Evolutionary conservation across 1,140 invertebrate genomes (phyloP), one percentile per base, ranked within the genome.

Genomic region (Bombyx mandarina): DNA sequence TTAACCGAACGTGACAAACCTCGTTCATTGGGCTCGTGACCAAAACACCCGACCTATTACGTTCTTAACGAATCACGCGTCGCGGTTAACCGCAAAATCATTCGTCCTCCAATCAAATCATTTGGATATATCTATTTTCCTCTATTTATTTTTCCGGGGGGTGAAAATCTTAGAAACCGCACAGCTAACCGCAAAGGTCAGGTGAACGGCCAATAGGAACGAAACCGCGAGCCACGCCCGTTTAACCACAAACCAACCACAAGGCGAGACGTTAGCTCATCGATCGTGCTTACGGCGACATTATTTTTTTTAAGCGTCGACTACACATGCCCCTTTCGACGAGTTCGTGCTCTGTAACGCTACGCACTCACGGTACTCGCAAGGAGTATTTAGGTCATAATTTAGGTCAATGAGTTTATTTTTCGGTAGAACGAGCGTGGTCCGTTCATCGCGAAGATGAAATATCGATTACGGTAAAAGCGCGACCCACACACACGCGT

Each of bases 101-200:
- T 57, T 65, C 68, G 57, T 35, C 50, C 26, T 75, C 84, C 82
- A 87, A 84, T 87, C 80, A 62, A 66, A 66, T 61, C 61, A 45
- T 62, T 43, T 56, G 60, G 26, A 43, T 45, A 52, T 66, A 71
- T 77, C 78, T 82, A 81, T 77, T 81, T 86, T 82, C 75, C 70
- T 70, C 69, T 78, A 83, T 77, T 63, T 82, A 85, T 87, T 87
- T 87, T 87, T 87, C 82, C 81, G 59, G 65, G 22, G 80, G 76
- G 80, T 83, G 83, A 82, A 87, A 87, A 87, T 87, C 84, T 87
- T 85, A 84, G 82, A 84, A 86, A 85, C 84, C 84, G 61, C 83
- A 87, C 62, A 66, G 68, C 76, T 81, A 85, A 87, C 84, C 84
- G 66, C 84, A 85, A 87, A 85, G 78, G 80, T 82, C 82, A 86